Evolutionary conservation across 2,113 vertebrate genomes (phyloP), one percentile per base, ranked within the genome.

Genomic region (Thalassoma bifasciatum): DNA sequence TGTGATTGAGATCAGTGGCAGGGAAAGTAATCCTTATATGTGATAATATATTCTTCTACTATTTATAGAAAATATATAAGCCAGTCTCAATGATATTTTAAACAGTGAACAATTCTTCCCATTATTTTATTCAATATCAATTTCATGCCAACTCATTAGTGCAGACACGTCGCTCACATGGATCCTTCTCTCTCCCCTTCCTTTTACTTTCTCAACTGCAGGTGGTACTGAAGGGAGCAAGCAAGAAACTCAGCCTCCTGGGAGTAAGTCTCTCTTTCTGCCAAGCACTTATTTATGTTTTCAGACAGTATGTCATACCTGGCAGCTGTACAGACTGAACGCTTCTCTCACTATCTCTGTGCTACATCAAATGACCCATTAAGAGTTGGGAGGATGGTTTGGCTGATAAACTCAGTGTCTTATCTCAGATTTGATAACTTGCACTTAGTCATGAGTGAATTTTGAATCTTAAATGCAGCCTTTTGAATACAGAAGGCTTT

Each of bases 161-260:
- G 59, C 75, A 77, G 77, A 77, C 75, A 59, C 81, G n/a, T 58
- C 23, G 63, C 13, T 59, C 66, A 59, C 69, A 36, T 49, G 69
- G 77, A 42, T 49, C 58, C 22, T 16, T 34, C 14, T 19, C 11
- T 24, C 34, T 38, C 24, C 38, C n/a, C n/a, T 34, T 34, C 22
- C 17, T 26, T 58, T 22, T 61, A 47, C 4, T 64, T 56, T 66
- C 40, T 17, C 13, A 30, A 22, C 69, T 76, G 24, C 71, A 95
- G 94, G 94, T 95, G 85, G 94, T 95, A 83, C 84, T 95, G 67
- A 95, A 94, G 89, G 94, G 94, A 36, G 93, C 94, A 0, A 93
- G 94, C 75, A 95, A 95, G 88, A 95, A 95, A 79, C 88, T 94
- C 77, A 94, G 94, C 81, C 92, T 95, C 50, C 91, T 95, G 1